phyloP scores from a whole-genome alignment of 2,888 invertebrate species.

The Bursaphelenchus okinawaensis region DNA sequence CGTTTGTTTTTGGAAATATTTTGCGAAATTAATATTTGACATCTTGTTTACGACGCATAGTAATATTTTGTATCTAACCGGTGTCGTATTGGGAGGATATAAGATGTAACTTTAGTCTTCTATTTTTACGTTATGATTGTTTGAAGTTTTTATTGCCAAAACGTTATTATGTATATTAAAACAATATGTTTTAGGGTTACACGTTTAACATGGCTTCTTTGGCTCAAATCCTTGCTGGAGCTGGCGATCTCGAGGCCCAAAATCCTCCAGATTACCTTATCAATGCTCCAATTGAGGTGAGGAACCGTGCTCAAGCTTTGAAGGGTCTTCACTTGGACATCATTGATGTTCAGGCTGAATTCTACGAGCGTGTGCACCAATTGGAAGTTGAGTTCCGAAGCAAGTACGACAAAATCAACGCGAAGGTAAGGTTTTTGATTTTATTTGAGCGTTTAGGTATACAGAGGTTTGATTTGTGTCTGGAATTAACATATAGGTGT shows the following conservation, averaged over 20 bases:
- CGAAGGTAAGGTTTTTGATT: slow-evolving; percentile 65
- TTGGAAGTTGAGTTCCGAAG: slow-evolving; percentile 75
- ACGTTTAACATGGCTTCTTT: no score
- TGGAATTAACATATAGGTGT: no score
- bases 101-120: no score
- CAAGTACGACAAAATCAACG: slow-evolving; percentile 72
- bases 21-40: no score
- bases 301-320: slow-evolving; percentile 40
- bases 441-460: no score
- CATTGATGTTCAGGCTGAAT: slow-evolving; percentile 78
- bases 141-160: no score
- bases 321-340: slow-evolving; percentile 47
- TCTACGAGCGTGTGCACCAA: slow-evolving; percentile 86
- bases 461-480: neutral
- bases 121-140: no score
- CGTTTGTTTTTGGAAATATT: no score
- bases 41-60: no score
- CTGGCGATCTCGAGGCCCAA: neutral
- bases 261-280: slow-evolving; percentile 6
- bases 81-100: no score
- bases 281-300: slow-evolving; percentile 15
- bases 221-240: neutral
- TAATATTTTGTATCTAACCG: no score
- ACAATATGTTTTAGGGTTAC: neutral
- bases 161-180: no score